These are phyloP conservation scores for Diorhabda carinulata DNA, from an alignment of 1,140 invertebrate species.

Conservation along the genomic window DNA sequence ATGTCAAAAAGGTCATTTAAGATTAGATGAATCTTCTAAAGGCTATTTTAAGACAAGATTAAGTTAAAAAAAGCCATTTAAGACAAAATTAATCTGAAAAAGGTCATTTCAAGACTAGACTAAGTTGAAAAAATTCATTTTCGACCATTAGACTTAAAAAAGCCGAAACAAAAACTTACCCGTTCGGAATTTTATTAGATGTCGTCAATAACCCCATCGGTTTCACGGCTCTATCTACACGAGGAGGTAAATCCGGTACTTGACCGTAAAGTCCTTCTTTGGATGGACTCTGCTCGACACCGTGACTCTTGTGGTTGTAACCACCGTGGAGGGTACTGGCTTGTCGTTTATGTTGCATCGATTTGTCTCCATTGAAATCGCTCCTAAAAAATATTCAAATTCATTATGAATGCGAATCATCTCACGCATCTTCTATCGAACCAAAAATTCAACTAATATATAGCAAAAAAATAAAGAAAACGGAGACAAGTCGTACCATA, in stretches of 20 bases:
- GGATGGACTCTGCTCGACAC: constrained; percentile 35
- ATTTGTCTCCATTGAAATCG: constrained; percentile 32
- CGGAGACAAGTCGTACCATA: no score
- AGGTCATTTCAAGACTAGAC: no score
- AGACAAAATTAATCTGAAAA: no score
- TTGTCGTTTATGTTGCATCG: constrained; percentile 41
- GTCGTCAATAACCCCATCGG: constrained; percentile 51
- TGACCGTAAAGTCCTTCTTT: constrained; percentile 45
- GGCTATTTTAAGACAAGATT: no score
- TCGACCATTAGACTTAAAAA: no score
- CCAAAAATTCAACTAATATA: neutral
- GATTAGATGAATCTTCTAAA: no score
- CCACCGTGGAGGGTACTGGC: constrained; percentile 39
- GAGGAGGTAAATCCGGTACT: constrained; percentile 77
- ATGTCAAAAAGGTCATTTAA: no score
- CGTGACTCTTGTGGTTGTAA: constrained; percentile 40
- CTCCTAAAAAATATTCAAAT: constrained; percentile 17
- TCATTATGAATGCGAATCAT: no score
- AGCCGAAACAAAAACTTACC: neutral
- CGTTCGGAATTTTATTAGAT: constrained; percentile 38
- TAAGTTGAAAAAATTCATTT: no score
- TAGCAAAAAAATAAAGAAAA: no score
- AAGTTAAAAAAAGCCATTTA: no score
- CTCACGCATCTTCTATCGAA: no score
- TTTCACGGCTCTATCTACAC: constrained; percentile 74